Evolutionary conservation across 2,113 vertebrate genomes (phyloP), one percentile per base, ranked within the genome.

Genomic region (Ctenomys sociabilis): DNA sequence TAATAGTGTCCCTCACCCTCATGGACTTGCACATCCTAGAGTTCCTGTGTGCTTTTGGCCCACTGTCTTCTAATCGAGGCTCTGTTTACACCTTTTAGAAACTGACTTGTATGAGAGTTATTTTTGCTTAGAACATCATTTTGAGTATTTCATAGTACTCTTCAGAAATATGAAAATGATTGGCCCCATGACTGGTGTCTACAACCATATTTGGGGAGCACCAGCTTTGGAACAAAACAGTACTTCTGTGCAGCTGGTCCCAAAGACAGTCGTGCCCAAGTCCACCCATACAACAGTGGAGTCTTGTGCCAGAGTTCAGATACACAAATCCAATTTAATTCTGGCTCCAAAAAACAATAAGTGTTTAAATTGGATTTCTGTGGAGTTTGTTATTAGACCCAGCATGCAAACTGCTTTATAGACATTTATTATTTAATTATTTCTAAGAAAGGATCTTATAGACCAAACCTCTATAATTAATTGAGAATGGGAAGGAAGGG

Each of bases 371-470:
- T 98, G 94, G 96, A 97, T 98, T 98, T 98, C 86, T 94, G 81
- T 90, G 91, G 91, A 95, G 94, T 97, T 97, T 68, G 22, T 95
- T 97, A 97, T 97, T 97, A 96, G 75, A 61, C 96, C 95, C 96
- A 96, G 96, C 96, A 95, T 96, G 96, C 88, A 97, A 96, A 97
- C 95, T 57, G 43, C 94, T 97, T 97, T 94, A 93, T 89, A 91
- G 96, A 95, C 91, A 96, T 97, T 94, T 97, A 97, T 97, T 97
- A 97, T 97, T 97, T 98, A 97, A 97, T 98, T 98, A 97, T 97
- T 97, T 98, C 94, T 91, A 96, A 97, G 96, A 98, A 96, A 97
- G 70, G 93, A 70, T 97, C 89, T 94, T 97, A 96, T 87, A 96
- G 91, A 96, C 80, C 93, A 68, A 96, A 91, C 95, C 95, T 96